Evolutionary conservation across 2,113 vertebrate genomes (phyloP).

Genomic region (Peromyscus maniculatus): DNA sequence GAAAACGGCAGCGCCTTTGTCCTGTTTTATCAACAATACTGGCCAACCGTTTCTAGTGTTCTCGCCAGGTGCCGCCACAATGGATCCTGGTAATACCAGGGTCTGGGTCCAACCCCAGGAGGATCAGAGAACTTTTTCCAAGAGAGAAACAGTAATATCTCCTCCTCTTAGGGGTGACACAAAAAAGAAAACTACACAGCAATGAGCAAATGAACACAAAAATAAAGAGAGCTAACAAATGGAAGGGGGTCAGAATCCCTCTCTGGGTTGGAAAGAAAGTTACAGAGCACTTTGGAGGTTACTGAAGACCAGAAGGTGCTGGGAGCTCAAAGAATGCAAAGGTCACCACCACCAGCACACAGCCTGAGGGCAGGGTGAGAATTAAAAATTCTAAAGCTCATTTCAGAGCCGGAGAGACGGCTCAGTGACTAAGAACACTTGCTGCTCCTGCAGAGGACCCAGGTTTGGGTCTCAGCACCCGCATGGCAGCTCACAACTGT

Average conservation of each 20-base stretch:
- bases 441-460: neutral
- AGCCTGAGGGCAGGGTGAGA: neutral
- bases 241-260: neutral
- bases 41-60: neutral
- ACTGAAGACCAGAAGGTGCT: accelerated
- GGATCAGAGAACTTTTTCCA: neutral
- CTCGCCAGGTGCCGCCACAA: neutral
- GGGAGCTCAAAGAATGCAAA: accelerated
- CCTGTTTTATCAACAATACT: neutral
- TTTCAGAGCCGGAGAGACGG: neutral
- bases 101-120: too few relatives aligned
- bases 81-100: neutral
- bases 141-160: neutral
- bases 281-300: neutral
- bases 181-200: neutral
- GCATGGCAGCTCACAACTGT: neutral
- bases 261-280: neutral
- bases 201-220: neutral
- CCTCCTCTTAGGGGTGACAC: neutral
- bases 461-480: neutral
- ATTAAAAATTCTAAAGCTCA: neutral
- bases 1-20: neutral
- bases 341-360: neutral
- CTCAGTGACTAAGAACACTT: neutral
- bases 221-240: neutral